Base-by-base conservation (phyloP, 2,797 vertebrate genomes). In the Hydrocynus forskahlii region DNA sequence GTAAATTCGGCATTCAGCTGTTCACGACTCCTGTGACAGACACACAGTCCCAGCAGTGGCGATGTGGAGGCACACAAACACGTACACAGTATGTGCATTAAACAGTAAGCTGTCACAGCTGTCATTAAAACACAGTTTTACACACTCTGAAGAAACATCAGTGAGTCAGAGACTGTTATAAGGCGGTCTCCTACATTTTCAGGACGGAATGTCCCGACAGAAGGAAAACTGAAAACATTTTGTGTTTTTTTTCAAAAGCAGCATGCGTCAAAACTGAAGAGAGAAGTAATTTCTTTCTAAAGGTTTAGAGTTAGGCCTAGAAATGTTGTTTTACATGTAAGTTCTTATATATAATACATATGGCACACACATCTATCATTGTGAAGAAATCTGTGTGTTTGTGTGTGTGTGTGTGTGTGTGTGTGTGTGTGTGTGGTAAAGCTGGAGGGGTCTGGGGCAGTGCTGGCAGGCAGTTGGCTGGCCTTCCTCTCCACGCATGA, bases 401-500 rank as follows among this genome's bases (percentile, higher is more conserved):
- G 35, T 25, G 55, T 62, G 35, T 19, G 29, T 62, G 55, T 43
- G 55, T 21, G 38, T 67, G 60, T n/a, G 19, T 62, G 45, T 40
- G 23, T 21, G 40, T 57, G 74, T n/a, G n/a, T n/a, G n/a, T n/a
- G n/a, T 73, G 79, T 74, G 75, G 75, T 74, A 59, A 29, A 63
- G 77, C 85, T 86, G 84, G 70, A 84, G 87, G 84, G 86, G 80
- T 81, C 87, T 91, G 89, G 87, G 88, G 87, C 85, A 43, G 81
- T 89, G 82, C 86, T 86, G 79, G 77, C 86, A 88, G 87, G 89
- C 90, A 89, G 91, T 89, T 87, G 87, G 83, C 87, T 86, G 82
- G 87, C 89, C 89, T 89, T 87, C 54, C 38, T 81, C 83, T 90
- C 75, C 19, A 70, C 63, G 80, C 91, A 90, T 91, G 88, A 89